Evolutionary conservation across 2,888 invertebrate genomes (phyloP).

Genomic region (Nemotelus pantherinus): DNA sequence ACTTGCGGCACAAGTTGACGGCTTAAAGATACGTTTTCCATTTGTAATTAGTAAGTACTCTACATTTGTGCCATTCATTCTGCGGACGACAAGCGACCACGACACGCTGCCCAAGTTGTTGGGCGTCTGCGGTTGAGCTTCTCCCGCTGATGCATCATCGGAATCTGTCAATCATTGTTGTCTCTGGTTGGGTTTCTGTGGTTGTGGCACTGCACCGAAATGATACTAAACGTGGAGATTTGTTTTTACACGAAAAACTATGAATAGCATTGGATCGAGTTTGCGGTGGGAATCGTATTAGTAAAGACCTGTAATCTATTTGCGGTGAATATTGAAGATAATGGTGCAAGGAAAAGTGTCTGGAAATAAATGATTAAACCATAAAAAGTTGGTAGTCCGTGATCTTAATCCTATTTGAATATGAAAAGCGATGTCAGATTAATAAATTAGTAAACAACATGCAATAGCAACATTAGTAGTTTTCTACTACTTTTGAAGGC

Average conservation of each 20-base stretch:
- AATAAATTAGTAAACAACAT: too few species aligned
- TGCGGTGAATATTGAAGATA: too few species aligned
- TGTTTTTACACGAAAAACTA: conserved; percentile 28
- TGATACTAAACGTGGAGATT: conserved; percentile 32
- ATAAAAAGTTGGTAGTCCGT: too few species aligned
- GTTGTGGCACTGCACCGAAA: not conserved
- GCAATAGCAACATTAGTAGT: too few species aligned
- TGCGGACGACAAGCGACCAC: not conserved
- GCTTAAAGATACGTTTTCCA: conserved; percentile 26
- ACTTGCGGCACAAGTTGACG: conserved; percentile 22
- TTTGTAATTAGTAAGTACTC: conserved; percentile 40
- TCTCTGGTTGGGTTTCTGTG: not conserved
- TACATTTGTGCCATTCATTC: conserved; percentile 42
- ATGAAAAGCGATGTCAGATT: too few species aligned
- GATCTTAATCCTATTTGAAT: too few species aligned
- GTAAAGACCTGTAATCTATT: conserved; percentile 9
- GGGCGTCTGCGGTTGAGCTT: not conserved
- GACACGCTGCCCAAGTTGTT: not conserved
- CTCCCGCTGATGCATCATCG: not conserved
- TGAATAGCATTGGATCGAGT: not conserved
- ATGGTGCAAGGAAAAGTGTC: too few species aligned
- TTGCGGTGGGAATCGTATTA: conserved; percentile 25
- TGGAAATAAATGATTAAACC: too few species aligned
- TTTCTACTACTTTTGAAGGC: too few species aligned
- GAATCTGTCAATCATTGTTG: conserved; percentile 39